Conservation (phyloP, 1,140 invertebrate genomes). For the Heterodera carotae region DNA sequence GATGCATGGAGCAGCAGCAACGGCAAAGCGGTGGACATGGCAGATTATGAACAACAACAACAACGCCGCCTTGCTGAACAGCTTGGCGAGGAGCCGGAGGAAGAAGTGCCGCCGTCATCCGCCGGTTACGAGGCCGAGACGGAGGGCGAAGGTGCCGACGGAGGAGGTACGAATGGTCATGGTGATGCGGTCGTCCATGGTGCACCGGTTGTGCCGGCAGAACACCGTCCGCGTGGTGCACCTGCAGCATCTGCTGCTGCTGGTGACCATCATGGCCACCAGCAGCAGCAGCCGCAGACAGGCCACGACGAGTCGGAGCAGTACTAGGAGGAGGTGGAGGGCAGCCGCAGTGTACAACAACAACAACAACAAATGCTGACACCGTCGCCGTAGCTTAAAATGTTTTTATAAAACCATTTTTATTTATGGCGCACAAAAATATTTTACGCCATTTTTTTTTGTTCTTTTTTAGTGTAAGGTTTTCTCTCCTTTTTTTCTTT, state of each 20-base stretch:
- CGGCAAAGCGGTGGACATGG: neutral
- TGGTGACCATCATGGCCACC: neutral
- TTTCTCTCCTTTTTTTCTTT: constrained; percentile 14
- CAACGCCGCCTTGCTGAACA: too few species aligned
- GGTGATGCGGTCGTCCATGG: too few species aligned
- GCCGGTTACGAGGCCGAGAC: neutral
- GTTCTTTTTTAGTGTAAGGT: neutral
- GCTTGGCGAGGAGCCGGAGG: neutral
- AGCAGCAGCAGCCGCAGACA: too few species aligned
- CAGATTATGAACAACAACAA: neutral
- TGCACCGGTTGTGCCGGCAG: too few species aligned
- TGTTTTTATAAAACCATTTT: neutral
- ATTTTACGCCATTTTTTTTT: constrained; percentile 5
- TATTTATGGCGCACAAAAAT: neutral
- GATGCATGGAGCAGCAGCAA: constrained; percentile 10
- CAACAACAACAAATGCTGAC: neutral
- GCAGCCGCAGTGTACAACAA: neutral
- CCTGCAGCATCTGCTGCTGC: too few species aligned
- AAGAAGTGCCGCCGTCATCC: neutral
- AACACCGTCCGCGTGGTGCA: too few species aligned
- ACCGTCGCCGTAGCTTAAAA: neutral
- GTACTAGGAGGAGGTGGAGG: too few species aligned
- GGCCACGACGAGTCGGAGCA: neutral
- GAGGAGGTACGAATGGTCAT: neutral
- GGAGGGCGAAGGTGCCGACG: neutral